These are phyloP conservation scores for Drosophila limbata DNA, from an alignment of 2,888 invertebrate species.

Conservation along the genomic window DNA sequence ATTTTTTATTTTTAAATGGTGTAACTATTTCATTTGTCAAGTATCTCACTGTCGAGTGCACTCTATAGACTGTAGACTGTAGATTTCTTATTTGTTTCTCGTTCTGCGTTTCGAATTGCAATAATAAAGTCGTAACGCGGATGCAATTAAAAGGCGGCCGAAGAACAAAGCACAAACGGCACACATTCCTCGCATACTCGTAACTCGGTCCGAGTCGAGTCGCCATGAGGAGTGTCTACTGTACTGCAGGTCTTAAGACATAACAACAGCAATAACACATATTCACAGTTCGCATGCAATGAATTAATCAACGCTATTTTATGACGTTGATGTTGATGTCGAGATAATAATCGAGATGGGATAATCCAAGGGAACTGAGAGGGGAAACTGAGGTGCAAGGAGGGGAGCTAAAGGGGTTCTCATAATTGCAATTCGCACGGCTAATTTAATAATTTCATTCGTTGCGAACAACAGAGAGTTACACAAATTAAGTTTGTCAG, in stretches of 20 bases:
- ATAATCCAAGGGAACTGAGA: background rate
- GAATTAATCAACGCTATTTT: conserved; percentile 74
- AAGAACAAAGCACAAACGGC: conserved; percentile 72
- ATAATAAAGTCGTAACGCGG: conserved; percentile 78
- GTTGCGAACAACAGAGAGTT: conserved; percentile 36
- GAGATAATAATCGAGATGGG: conserved; percentile 28
- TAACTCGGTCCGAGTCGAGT: conserved; percentile 27
- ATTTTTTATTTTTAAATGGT: no score
- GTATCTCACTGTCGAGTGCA: background rate
- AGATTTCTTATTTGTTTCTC: background rate
- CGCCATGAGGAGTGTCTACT: conserved; percentile 44
- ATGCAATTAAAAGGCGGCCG: conserved; percentile 74
- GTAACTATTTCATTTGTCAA: no score
- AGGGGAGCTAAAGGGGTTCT: conserved; percentile 1
- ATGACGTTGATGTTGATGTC: conserved; percentile 45
- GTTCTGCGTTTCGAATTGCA: conserved; percentile 22
- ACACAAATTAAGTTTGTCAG: conserved; percentile 84
- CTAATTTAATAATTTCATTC: conserved; percentile 76
- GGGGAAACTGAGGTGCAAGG: background rate
- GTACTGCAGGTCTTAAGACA: conserved; percentile 37
- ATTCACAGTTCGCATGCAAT: conserved; percentile 66
- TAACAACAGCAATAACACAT: conserved; percentile 14
- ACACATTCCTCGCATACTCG: conserved; percentile 62
- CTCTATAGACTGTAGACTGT: background rate
- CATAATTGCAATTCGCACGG: conserved; percentile 75